Percentiles rank a stretch among this genome's conserved stretches.
Evolutionary conservation across 2,113 vertebrate genomes (phyloP).

Genomic region (Cololabis saira): DNA sequence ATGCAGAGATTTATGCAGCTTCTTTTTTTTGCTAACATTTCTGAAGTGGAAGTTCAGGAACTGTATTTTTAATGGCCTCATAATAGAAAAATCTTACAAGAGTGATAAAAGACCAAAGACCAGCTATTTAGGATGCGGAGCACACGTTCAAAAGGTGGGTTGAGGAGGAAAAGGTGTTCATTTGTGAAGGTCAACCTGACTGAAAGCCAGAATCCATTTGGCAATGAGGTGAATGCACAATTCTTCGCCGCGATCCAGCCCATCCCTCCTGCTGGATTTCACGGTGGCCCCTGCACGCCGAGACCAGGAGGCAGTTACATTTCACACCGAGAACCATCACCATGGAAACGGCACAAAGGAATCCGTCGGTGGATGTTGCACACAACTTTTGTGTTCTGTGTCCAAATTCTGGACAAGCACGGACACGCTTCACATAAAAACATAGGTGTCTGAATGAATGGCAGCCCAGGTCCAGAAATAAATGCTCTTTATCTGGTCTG

Average conservation of each 20-base stretch:
- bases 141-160: conserved; percentile 33
- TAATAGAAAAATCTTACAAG: conserved; percentile 47
- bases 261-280: conserved; percentile 59
- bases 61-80: conserved; percentile 43
- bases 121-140: conserved; percentile 48
- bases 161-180: conserved; percentile 62
- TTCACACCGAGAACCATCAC: conserved; percentile 57
- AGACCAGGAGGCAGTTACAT: conserved; percentile 49
- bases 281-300: conserved; percentile 40
- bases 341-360: conserved; percentile 71
- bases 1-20: conserved; percentile 47
- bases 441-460: not conserved
- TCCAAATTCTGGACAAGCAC: conserved; percentile 40
- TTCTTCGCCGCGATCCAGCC: conserved; percentile 43
- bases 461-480: not conserved
- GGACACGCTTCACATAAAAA: conserved; percentile 13
- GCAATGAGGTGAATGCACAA: conserved; percentile 60
- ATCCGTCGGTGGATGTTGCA: conserved; percentile 51
- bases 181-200: conserved; percentile 66
- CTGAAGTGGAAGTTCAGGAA: conserved; percentile 35
- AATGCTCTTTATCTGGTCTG: not conserved
- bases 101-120: conserved; percentile 8
- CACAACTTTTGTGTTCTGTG: conserved; percentile 43
- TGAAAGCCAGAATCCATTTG: conserved; percentile 55
- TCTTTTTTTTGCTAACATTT: conserved; percentile 27